phyloP scores from a whole-genome alignment of 2,888 invertebrate genomes.

The Thelaira solivaga region DNA sequence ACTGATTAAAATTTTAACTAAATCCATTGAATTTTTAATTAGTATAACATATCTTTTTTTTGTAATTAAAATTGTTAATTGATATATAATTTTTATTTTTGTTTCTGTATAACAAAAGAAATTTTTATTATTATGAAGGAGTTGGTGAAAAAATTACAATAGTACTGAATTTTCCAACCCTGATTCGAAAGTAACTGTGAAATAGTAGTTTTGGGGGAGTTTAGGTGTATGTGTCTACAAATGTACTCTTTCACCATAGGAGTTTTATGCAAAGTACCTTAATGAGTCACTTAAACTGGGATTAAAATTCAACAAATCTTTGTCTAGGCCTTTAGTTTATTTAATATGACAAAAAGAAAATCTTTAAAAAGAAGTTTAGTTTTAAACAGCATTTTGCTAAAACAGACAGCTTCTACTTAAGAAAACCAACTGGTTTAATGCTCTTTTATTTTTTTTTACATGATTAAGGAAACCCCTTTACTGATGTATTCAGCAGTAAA shows the following conservation, averaged over 20 bases:
- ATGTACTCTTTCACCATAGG: background rate
- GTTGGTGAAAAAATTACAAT: too few species aligned
- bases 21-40: too few species aligned
- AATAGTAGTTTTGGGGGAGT: too few species aligned
- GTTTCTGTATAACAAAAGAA: too few species aligned
- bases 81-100: too few species aligned
- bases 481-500: background rate
- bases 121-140: too few species aligned
- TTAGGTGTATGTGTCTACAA: background rate
- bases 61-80: too few species aligned
- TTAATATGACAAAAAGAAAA: background rate
- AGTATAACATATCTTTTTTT: too few species aligned
- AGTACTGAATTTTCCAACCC: too few species aligned
- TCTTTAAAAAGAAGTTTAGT: slow-evolving; percentile 13
- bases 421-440: background rate
- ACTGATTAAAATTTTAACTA: too few species aligned
- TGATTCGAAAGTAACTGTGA: too few species aligned
- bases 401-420: slow-evolving; percentile 19
- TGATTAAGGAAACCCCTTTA: slow-evolving; percentile 17
- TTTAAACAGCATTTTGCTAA: slow-evolving; percentile 34
- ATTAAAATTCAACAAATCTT: slow-evolving; percentile 7
- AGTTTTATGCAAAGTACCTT: background rate
- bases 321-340: background rate
- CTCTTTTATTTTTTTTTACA: background rate
- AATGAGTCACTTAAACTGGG: slow-evolving; percentile 16